Conservation (phyloP, 2,888 invertebrate species). For the Anarsia innoxiella region DNA sequence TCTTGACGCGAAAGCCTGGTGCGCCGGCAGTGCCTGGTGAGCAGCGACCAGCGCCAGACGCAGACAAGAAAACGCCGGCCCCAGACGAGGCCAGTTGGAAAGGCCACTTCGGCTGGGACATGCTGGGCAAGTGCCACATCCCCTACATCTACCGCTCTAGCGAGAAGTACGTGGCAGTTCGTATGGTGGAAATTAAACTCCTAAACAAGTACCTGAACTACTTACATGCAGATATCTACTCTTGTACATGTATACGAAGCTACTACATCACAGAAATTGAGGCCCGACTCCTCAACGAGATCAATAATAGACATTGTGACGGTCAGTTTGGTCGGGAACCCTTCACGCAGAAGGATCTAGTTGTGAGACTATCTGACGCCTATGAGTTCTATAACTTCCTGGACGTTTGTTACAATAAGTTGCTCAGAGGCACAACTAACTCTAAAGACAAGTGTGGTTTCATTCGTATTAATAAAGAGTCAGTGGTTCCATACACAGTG, state of each 20-base stretch:
- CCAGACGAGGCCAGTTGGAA: conserved; percentile 85
- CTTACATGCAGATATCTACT: conserved; percentile 91
- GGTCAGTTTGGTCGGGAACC: conserved; percentile 90
- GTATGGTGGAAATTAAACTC: conserved; percentile 94
- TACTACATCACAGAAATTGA: conserved; percentile 95
- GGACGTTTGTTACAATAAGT: conserved; percentile 90
- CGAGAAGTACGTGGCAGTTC: conserved; percentile 93
- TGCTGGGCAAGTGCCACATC: conserved; percentile 88
- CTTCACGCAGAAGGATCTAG: conserved; percentile 91
- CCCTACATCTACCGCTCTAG: conserved; percentile 90
- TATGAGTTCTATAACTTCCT: conserved; percentile 93
- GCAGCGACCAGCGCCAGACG: conserved; percentile 40
- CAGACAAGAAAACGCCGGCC: conserved; percentile 63
- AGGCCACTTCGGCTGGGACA: conserved; percentile 93
- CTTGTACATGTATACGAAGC: conserved; percentile 92
- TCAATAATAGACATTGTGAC: conserved; percentile 94
- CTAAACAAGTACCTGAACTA: conserved; percentile 92
- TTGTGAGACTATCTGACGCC: conserved; percentile 91
- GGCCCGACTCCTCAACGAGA: conserved; percentile 91
- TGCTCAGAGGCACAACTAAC: conserved; percentile 81
- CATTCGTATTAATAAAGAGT: conserved; percentile 93
- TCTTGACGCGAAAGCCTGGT: conserved; percentile 68
- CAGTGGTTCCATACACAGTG: conserved; percentile 93
- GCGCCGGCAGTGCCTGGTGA: conserved; percentile 31
- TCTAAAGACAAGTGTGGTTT: conserved; percentile 91